A percentile compares a stretch with the other conserved stretches of the same genome.
Evolutionary conservation across 1,140 invertebrate species (phyloP).

Genomic region (Ostrea denselamellosa): DNA sequence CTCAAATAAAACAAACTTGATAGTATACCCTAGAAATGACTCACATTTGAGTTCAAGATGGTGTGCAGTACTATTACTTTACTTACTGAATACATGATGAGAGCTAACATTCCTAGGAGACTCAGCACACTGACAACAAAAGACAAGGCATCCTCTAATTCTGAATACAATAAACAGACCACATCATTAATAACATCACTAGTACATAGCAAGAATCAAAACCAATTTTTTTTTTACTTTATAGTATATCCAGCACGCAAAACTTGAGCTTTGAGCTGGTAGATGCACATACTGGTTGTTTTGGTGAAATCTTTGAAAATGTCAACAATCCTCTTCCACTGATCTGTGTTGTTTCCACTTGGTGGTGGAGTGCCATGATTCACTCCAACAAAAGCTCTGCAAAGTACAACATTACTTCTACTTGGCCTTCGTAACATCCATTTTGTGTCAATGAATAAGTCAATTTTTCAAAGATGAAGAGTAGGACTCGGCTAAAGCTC

Average conservation of each 20-base stretch:
- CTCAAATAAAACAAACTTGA: no score
- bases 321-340: slow-evolving; percentile 58
- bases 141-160: slow-evolving; percentile 77
- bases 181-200: neutral
- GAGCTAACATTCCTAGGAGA: slow-evolving; percentile 77
- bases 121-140: slow-evolving; percentile 79
- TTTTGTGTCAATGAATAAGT: no score
- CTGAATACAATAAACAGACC: slow-evolving; percentile 65
- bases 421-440: no score
- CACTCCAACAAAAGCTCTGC: slow-evolving; percentile 35
- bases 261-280: no score
- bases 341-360: slow-evolving; percentile 45
- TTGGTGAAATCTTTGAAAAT: slow-evolving; percentile 64
- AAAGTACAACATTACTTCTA: neutral
- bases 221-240: no score
- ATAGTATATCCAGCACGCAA: no score
- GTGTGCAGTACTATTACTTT: no score
- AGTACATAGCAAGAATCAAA: no score
- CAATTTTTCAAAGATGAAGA: no score
- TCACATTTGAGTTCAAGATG: neutral
- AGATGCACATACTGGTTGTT: slow-evolving; percentile 58
- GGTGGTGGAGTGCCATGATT: slow-evolving; percentile 34
- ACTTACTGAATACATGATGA: slow-evolving; percentile 79
- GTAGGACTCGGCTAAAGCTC: no score
- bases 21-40: no score